phyloP scores from a whole-genome alignment of 2,797 vertebrate genomes.

The Dallia pectoralis region DNA sequence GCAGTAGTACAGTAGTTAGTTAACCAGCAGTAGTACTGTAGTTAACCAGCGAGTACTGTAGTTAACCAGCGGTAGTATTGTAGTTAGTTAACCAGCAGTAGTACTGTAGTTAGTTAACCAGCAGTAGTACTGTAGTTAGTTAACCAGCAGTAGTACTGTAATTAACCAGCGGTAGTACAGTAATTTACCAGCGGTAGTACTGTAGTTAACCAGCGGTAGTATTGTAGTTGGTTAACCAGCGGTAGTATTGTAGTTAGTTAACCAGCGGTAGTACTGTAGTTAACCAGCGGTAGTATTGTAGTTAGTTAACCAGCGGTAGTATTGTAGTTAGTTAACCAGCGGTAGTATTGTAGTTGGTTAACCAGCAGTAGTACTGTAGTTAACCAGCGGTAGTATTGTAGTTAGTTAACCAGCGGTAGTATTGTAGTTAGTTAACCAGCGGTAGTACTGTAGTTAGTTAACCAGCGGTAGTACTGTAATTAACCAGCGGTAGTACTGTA shows the following conservation, averaged over 20 bases:
- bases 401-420: not conserved
- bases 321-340: not conserved
- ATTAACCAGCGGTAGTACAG: constrained; percentile 24
- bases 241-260: not conserved
- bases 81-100: not conserved
- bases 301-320: not conserved
- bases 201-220: not conserved
- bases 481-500: not conserved
- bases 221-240: not conserved
- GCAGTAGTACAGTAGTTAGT: no score
- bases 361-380: not conserved
- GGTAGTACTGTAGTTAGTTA: not conserved
- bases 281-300: not conserved
- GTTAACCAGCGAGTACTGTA: no score
- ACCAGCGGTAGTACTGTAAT: constrained; percentile 20
- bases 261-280: constrained; percentile 21
- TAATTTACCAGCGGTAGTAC: not conserved
- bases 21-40: not conserved
- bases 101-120: not conserved
- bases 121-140: no score
- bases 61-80: not conserved
- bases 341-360: no score
- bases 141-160: not conserved
- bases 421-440: not conserved
- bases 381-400: no score